phyloP scores from a whole-genome alignment of 2,888 invertebrate species.

The Polymixis lichenea region DNA sequence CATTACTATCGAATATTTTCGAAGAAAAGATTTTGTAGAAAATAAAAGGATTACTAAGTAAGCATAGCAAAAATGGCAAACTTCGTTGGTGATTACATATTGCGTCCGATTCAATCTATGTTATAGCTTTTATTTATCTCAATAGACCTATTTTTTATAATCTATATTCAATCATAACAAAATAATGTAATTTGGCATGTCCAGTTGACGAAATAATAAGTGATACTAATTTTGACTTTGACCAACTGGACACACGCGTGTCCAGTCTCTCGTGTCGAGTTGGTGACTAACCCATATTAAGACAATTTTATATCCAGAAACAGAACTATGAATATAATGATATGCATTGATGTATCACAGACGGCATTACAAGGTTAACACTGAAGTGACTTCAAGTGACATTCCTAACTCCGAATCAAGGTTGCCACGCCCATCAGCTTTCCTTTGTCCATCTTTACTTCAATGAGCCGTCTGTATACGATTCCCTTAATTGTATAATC shows the following conservation, averaged over 20 bases:
- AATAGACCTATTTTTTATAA: neutral
- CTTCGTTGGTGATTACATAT: neutral
- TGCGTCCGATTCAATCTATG: too few species aligned
- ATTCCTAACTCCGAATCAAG: slow-evolving; percentile 17
- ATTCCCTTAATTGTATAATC: slow-evolving; percentile 64
- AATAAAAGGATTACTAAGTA: too few species aligned
- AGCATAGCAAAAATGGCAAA: neutral
- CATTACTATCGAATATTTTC: neutral
- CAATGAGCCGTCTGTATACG: slow-evolving; percentile 45
- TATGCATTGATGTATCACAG: neutral
- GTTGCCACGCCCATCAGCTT: slow-evolving; percentile 57
- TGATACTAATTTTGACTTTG: too few species aligned
- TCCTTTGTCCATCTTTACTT: slow-evolving; percentile 60
- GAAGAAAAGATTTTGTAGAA: too few species aligned
- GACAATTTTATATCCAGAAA: too few species aligned
- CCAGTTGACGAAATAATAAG: too few species aligned
- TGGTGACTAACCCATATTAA: too few species aligned
- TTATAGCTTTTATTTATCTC: neutral
- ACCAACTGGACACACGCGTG: too few species aligned
- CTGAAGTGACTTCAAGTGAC: neutral
- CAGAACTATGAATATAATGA: too few species aligned
- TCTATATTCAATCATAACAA: too few species aligned
- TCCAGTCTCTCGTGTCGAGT: too few species aligned
- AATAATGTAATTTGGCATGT: too few species aligned
- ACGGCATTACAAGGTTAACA: neutral